Conservation (phyloP, 2,113 vertebrate genomes). For the Ceuthmochares aereus region DNA sequence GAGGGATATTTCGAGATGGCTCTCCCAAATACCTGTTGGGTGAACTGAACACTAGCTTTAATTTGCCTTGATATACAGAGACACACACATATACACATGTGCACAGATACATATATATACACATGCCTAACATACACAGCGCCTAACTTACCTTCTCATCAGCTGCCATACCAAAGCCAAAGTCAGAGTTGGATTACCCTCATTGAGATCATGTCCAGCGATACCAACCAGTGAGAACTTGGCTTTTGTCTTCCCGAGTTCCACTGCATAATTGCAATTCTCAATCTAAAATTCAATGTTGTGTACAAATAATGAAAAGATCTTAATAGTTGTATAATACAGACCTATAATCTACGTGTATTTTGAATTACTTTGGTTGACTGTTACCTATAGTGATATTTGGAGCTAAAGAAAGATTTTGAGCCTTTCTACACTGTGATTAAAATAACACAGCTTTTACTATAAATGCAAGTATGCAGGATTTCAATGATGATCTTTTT, state of each 20-base stretch:
- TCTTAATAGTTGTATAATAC: not conserved
- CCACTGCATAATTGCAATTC: slow-evolving; percentile 96
- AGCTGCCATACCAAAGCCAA: slow-evolving; percentile 95
- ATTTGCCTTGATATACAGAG: not conserved
- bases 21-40: not conserved
- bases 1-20: not conserved
- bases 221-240: slow-evolving; percentile 96
- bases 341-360: not conserved
- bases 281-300: slow-evolving; percentile 84
- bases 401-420: not conserved
- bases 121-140: not conserved
- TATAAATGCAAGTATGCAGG: not conserved
- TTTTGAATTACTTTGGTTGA: not conserved
- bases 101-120: not conserved
- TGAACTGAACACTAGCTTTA: not conserved
- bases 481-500: not conserved
- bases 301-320: not conserved
- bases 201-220: slow-evolving; percentile 90
- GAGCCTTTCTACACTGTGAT: not conserved
- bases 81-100: rapidly evolving
- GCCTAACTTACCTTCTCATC: slow-evolving; percentile 89
- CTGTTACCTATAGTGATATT: not conserved
- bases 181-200: slow-evolving; percentile 89
- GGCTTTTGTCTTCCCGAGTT: slow-evolving; percentile 87
- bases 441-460: not conserved